Conservation (phyloP, 2,888 invertebrate genomes). For the Liodrosophila aerea region DNA sequence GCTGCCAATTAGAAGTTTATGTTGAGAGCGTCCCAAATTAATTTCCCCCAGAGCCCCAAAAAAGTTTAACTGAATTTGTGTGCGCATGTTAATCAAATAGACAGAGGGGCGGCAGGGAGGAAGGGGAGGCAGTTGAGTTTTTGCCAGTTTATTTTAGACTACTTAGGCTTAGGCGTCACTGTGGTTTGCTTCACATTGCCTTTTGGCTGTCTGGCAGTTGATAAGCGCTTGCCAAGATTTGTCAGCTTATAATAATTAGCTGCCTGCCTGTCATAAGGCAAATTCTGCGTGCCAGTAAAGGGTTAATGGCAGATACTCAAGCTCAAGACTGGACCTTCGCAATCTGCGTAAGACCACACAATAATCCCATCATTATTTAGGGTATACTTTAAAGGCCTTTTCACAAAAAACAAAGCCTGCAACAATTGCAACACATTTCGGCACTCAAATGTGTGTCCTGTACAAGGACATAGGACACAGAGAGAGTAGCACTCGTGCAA, state of each 20-base stretch:
- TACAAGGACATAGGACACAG: conserved; percentile 4
- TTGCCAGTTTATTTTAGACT: conserved; percentile 34
- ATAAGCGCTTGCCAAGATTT: conserved; percentile 51
- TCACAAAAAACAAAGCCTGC: conserved; percentile 28
- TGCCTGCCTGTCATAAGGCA: conserved; percentile 9
- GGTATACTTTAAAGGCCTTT: conserved; percentile 18
- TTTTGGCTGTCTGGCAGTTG: conserved; percentile 32
- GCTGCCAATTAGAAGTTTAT: conserved; percentile 76
- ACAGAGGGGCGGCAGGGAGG: conserved; percentile 4
- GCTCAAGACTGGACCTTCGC: background rate
- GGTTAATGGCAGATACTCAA: conserved; percentile 17
- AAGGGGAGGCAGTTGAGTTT: background rate
- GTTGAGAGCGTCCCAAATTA: conserved; percentile 59
- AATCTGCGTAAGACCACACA: conserved; percentile 3
- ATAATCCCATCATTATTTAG: conserved; percentile 2
- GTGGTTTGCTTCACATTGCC: conserved; percentile 41
- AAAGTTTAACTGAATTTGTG: conserved; percentile 64
- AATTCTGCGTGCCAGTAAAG: conserved; percentile 14
- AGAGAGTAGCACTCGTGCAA: conserved; percentile 27
- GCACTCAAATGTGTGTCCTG: conserved; percentile 48
- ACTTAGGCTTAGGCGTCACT: conserved; percentile 24
- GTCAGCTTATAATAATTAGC: conserved; percentile 73
- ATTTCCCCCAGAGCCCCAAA: conserved; percentile 39
- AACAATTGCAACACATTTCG: conserved; percentile 41
- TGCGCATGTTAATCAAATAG: conserved; percentile 70